These are phyloP conservation scores for Actinernus sp. DNA, from an alignment of 92 coral and sea anemone species.

Conservation along the genomic window DNA sequence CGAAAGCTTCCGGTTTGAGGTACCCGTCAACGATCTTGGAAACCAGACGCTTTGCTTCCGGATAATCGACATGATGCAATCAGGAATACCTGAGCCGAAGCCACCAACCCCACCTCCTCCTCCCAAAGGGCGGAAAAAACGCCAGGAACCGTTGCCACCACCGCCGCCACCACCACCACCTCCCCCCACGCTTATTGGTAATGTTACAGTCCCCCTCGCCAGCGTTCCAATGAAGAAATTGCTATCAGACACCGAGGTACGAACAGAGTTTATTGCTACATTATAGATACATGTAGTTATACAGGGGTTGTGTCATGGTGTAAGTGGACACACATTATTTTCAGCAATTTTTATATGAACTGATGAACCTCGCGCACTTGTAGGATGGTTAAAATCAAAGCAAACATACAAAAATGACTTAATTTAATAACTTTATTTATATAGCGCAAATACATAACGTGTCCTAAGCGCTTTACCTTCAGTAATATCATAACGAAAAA, in stretches of 20 bases:
- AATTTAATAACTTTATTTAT: too few relatives aligned
- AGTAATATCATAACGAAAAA: too few relatives aligned
- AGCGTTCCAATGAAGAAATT: conserved; percentile 92
- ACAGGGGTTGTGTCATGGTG: too few relatives aligned
- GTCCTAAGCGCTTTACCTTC: too few relatives aligned
- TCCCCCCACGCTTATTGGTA: conserved; percentile 79
- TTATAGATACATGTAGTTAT: too few relatives aligned
- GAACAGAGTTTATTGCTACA: too few relatives aligned
- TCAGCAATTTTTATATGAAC: too few relatives aligned
- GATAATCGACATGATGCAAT: conserved; percentile 87
- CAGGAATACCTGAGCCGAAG: conserved; percentile 66
- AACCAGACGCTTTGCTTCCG: conserved; percentile 91
- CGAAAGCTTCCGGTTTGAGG: conserved; percentile 96
- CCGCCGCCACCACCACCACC: conserved; percentile 72
- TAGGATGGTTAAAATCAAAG: too few relatives aligned
- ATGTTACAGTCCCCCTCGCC: conserved; percentile 82
- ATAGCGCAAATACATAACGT: too few relatives aligned
- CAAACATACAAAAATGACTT: too few relatives aligned
- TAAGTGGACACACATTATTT: too few relatives aligned
- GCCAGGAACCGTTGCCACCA: conserved; percentile 56
- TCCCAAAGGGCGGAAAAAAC: conserved; percentile 30
- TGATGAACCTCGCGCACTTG: too few relatives aligned
- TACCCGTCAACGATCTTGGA: conserved; percentile 92
- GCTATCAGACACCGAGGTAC: conserved; percentile 83
- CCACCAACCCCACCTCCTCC: conserved; percentile 64